These are phyloP conservation scores for Lordiphosa collinella DNA, from an alignment of 1,140 invertebrate species.

Conservation along the genomic window DNA sequence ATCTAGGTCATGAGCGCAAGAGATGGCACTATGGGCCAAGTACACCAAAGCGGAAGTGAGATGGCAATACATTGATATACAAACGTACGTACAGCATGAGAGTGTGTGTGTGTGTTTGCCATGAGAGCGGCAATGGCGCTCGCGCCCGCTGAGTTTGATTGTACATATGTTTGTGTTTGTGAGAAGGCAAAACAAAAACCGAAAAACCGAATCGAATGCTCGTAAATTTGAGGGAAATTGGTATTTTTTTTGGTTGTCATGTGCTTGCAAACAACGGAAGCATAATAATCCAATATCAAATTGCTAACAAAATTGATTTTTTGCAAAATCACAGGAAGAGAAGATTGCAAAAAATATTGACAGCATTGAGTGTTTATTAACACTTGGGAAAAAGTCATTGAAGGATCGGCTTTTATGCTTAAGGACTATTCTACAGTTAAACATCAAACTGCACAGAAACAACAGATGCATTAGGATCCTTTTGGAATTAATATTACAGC, in stretches of 20 bases:
- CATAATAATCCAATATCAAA: background rate
- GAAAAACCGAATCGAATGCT: constrained; percentile 24
- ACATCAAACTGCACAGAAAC: too few species aligned
- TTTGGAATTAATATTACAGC: too few species aligned
- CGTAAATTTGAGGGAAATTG: constrained; percentile 20
- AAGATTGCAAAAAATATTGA: background rate
- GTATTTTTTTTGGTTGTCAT: constrained; percentile 1
- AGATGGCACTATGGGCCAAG: constrained; percentile 75
- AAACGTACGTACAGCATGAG: constrained; percentile 39
- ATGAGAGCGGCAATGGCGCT: constrained; percentile 8
- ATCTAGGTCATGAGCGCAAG: constrained; percentile 80
- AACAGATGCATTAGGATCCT: too few species aligned
- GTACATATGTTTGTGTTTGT: constrained; percentile 3
- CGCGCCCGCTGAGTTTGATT: background rate
- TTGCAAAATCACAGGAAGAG: background rate
- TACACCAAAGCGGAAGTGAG: constrained; percentile 75
- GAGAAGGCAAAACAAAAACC: constrained; percentile 3
- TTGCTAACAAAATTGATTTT: background rate
- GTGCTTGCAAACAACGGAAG: constrained; percentile 14
- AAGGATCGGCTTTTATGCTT: too few species aligned
- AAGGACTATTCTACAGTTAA: too few species aligned
- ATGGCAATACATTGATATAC: constrained; percentile 64
- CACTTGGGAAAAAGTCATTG: too few species aligned
- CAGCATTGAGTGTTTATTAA: background rate
- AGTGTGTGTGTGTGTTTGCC: constrained; percentile 10